Evolutionary conservation across 2,888 invertebrate species (phyloP).

Genomic region (Megalurothrips usitatus): DNA sequence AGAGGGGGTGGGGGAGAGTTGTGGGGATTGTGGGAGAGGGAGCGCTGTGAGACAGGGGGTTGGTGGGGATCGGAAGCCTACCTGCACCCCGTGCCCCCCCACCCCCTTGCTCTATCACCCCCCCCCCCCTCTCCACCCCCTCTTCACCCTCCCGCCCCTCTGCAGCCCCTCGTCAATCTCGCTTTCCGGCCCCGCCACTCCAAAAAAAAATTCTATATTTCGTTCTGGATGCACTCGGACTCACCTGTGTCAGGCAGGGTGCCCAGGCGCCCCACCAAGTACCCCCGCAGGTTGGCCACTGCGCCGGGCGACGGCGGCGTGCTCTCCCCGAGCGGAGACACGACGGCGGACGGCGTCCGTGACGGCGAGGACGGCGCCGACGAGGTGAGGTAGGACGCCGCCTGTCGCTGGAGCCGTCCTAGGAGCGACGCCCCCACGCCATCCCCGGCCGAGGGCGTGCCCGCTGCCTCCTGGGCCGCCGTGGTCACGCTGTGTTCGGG

Average conservation of each 20-base stretch:
- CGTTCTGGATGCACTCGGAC: background rate
- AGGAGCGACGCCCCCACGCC: conserved; percentile 3
- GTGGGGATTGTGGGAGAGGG: background rate
- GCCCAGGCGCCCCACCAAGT: background rate
- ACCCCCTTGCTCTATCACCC: background rate
- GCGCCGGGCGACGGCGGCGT: background rate
- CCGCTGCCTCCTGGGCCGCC: conserved; percentile 28
- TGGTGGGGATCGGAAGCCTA: background rate
- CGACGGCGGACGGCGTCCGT: background rate
- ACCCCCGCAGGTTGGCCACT: background rate
- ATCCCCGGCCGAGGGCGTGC: background rate
- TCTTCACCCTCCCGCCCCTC: background rate
- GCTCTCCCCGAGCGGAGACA: background rate
- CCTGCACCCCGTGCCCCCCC: background rate
- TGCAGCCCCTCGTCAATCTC: background rate
- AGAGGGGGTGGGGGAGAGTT: background rate
- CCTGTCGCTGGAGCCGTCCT: background rate
- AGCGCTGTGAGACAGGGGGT: background rate
- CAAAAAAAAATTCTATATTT: no score
- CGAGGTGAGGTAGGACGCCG: conserved; percentile 9
- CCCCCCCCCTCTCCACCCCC: background rate
- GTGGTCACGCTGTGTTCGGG: conserved; percentile 6
- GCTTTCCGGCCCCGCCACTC: no score
- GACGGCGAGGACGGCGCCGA: background rate
- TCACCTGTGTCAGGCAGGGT: conserved; percentile 1